phyloP scores from a whole-genome alignment of 2,797 vertebrate species.

The Crenichthys baileyi region DNA sequence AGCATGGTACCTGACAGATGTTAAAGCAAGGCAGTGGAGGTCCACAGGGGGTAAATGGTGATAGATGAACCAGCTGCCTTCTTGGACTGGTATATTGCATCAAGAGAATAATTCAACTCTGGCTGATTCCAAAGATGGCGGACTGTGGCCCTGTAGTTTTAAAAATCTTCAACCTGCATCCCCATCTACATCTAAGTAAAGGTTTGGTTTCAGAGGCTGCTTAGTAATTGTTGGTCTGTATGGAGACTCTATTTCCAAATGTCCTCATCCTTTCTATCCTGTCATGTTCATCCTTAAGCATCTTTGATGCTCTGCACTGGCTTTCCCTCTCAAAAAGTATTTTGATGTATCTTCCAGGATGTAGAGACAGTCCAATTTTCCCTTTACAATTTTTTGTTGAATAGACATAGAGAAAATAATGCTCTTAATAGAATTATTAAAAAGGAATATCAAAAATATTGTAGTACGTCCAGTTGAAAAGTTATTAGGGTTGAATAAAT shows the following conservation, averaged over 20 bases:
- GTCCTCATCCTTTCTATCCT: constrained; percentile 42
- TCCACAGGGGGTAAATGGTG: constrained; percentile 35
- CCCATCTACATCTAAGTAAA: constrained; percentile 44
- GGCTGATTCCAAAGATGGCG: constrained; percentile 43
- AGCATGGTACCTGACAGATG: constrained; percentile 65
- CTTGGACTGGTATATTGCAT: constrained; percentile 36
- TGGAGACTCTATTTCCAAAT: constrained; percentile 72
- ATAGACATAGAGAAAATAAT: background rate
- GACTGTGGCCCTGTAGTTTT: constrained; percentile 34
- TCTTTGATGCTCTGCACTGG: constrained; percentile 61
- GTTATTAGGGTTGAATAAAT: background rate
- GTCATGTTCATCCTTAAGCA: constrained; percentile 58
- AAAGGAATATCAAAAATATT: background rate
- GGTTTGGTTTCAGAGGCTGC: constrained; percentile 63
- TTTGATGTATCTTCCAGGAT: constrained; percentile 50
- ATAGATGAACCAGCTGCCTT: constrained; percentile 50
- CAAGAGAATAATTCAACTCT: constrained; percentile 41
- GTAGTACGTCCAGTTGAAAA: background rate
- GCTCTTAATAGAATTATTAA: background rate
- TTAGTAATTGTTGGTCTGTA: constrained; percentile 60
- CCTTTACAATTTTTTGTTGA: background rate
- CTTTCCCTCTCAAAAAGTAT: constrained; percentile 67
- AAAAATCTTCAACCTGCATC: constrained; percentile 44
- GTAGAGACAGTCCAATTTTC: constrained; percentile 13
- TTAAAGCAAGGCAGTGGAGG: constrained; percentile 46